Conservation (phyloP, 1,140 invertebrate genomes). For the Lordiphosa stackelbergi region DNA sequence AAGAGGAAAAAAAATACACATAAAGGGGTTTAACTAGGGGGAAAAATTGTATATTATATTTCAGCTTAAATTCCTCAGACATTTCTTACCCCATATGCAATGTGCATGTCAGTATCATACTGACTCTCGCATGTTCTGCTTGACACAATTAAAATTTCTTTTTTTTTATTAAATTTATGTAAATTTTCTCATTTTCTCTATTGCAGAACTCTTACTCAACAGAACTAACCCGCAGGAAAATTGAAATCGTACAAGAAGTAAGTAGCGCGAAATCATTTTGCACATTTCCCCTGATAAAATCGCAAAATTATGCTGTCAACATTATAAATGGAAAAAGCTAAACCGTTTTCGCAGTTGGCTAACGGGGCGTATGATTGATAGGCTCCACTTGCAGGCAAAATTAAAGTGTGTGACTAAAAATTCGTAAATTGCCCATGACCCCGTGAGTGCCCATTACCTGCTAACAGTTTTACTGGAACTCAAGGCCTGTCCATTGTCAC, state of each 20-base stretch:
- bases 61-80: no score
- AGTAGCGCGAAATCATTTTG: constrained; percentile 16
- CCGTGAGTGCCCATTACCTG: neutral
- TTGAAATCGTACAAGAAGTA: constrained; percentile 45
- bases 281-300: constrained; percentile 47
- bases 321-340: constrained; percentile 18
- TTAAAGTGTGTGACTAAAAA: constrained; percentile 7
- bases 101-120: no score
- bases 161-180: constrained; percentile 40
- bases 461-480: neutral
- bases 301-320: constrained; percentile 56
- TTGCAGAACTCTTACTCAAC: constrained; percentile 22
- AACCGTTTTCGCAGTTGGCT: constrained; percentile 17
- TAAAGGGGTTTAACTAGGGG: no score
- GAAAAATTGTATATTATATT: no score
- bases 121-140: neutral
- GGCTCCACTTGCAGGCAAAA: constrained; percentile 13
- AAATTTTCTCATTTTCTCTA: constrained; percentile 10
- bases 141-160: constrained; percentile 26
- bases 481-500: neutral
- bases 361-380: constrained; percentile 68
- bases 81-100: neutral
- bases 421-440: constrained; percentile 46
- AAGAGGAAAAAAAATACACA: no score
- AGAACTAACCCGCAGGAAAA: constrained; percentile 32